Conservation (phyloP, 2,113 vertebrate species). For the Eonycteris spelaea region DNA sequence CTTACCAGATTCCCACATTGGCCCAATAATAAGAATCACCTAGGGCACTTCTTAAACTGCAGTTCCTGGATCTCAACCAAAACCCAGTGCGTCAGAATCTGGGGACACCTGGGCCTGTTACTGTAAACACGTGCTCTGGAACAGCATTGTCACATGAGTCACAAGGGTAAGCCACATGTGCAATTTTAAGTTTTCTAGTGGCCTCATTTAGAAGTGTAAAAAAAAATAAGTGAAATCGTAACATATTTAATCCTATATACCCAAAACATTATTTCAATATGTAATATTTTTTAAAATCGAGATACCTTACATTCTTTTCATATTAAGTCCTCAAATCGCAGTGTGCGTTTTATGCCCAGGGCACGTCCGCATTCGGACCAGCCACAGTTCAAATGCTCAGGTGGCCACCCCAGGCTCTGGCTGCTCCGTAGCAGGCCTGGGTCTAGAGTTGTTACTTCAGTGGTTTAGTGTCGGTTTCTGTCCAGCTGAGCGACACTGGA, state of each 20-base stretch:
- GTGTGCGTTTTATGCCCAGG: background rate
- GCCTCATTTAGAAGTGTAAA: background rate
- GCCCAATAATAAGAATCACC: background rate
- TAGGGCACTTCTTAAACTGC: background rate
- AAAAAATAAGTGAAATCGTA: background rate
- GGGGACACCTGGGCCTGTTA: background rate
- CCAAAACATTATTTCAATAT: background rate
- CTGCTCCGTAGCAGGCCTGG: rapidly evolving
- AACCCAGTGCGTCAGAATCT: background rate
- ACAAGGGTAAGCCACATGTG: background rate
- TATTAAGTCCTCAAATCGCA: background rate
- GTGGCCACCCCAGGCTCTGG: background rate
- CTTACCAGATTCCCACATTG: background rate
- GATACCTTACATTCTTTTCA: background rate
- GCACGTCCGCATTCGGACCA: background rate
- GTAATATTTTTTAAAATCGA: background rate
- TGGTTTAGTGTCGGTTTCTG: background rate
- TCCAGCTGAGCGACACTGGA: background rate
- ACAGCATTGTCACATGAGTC: background rate
- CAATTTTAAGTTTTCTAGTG: background rate
- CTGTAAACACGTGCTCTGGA: background rate
- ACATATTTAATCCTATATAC: background rate
- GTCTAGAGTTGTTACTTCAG: background rate
- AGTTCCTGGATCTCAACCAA: background rate
- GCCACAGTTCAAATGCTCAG: background rate